These are phyloP conservation scores for Drosophila melanosoma DNA, from an alignment of 2,888 invertebrate species.

Conservation along the genomic window DNA sequence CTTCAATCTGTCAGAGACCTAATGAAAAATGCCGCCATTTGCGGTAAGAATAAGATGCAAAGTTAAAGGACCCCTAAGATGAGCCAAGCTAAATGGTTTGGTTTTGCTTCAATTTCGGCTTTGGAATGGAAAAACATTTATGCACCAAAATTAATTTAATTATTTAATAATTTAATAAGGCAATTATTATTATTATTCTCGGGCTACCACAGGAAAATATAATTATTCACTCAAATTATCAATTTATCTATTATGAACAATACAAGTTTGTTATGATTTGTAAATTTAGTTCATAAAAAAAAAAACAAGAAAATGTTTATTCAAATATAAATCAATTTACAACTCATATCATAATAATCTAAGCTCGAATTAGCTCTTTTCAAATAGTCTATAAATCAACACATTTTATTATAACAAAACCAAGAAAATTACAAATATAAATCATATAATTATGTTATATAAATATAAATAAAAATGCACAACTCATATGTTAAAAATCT, in stretches of 20 bases:
- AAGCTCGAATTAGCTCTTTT: neutral
- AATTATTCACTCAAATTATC: neutral
- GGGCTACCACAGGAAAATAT: neutral
- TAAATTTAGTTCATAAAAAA: neutral
- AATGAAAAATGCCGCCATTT: constrained; percentile 40
- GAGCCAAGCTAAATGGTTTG: neutral
- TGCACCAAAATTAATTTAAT: neutral
- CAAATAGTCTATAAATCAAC: neutral
- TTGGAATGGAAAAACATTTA: neutral
- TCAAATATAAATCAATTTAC: neutral
- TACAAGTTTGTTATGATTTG: neutral
- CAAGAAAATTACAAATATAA: neutral
- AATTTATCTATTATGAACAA: neutral
- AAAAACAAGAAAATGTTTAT: neutral
- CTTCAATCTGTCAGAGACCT: constrained; percentile 20
- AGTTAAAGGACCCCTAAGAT: too few species aligned
- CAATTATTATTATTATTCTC: neutral
- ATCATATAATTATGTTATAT: too few species aligned
- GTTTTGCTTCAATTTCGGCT: neutral
- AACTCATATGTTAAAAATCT: too few species aligned
- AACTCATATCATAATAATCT: neutral
- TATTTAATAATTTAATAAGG: neutral
- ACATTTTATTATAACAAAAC: neutral
- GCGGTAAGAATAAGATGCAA: neutral
- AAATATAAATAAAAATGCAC: neutral